Evolutionary conservation across 2,888 invertebrate genomes (phyloP).

Genomic region (Eristalinus sepulchralis): DNA sequence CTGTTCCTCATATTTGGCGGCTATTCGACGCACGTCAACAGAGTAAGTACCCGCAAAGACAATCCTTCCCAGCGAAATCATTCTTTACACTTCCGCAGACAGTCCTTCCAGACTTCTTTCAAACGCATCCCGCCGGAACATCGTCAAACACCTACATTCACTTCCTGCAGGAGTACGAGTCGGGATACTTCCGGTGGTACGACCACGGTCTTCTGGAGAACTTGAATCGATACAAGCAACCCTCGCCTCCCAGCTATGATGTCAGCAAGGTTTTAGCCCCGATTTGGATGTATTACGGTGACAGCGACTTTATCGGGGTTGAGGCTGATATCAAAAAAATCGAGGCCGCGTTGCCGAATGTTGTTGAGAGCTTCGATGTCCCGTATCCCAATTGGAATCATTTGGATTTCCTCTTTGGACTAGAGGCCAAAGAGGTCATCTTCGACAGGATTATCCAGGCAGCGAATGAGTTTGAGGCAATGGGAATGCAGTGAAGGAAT

Average conservation of each 20-base stretch:
- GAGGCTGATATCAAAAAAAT: constrained; percentile 74
- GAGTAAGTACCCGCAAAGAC: constrained; percentile 73
- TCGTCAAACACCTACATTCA: constrained; percentile 76
- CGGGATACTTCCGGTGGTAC: constrained; percentile 74
- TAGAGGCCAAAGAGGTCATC: too few relatives aligned
- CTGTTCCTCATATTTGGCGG: not conserved
- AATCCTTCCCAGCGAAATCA: not conserved
- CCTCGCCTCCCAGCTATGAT: constrained; percentile 74
- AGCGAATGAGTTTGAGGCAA: too few relatives aligned
- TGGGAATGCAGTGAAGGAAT: too few relatives aligned
- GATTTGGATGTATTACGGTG: constrained; percentile 75
- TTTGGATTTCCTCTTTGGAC: constrained; percentile 67
- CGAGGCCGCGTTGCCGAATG: constrained; percentile 72
- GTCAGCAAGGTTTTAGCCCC: constrained; percentile 73
- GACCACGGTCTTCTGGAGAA: constrained; percentile 76
- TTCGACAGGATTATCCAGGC: too few relatives aligned
- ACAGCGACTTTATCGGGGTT: constrained; percentile 75
- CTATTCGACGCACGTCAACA: constrained; percentile 45
- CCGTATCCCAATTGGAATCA: constrained; percentile 74
- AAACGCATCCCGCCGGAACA: constrained; percentile 77
- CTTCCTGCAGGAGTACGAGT: constrained; percentile 73
- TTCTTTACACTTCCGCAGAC: constrained; percentile 68
- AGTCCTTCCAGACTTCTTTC: constrained; percentile 74
- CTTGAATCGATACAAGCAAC: constrained; percentile 71
- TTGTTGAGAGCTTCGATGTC: constrained; percentile 70